A percentile compares a stretch with the other conserved stretches of the same genome.
phyloP scores from a whole-genome alignment of 1,140 invertebrate species.

The Anastrepha obliqua region DNA sequence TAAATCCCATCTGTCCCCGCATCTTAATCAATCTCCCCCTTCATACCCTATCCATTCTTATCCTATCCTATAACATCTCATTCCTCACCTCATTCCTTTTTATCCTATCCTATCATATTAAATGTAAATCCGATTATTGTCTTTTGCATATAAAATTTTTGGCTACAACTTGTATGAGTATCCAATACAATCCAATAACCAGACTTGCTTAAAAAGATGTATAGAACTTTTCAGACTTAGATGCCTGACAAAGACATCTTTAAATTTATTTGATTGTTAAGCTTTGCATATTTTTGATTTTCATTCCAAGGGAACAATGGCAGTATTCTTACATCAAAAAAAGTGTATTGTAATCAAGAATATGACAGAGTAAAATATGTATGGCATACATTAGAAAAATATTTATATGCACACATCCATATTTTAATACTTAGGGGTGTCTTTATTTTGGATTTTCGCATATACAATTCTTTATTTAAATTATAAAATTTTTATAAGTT shows the following conservation, averaged over 20 bases:
- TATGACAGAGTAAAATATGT: neutral
- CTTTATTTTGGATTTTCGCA: no score
- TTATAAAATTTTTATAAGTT: no score
- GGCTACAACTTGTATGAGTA: neutral
- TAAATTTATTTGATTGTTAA: conserved; percentile 32
- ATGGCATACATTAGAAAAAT: neutral
- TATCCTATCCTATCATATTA: neutral
- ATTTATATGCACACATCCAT: neutral
- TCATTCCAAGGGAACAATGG: neutral
- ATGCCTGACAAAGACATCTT: neutral
- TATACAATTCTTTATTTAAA: no score
- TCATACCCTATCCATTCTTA: neutral
- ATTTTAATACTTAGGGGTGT: neutral
- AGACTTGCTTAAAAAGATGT: neutral
- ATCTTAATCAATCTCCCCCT: neutral
- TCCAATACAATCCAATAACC: neutral
- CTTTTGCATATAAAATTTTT: no score
- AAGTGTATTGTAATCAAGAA: conserved; percentile 24
- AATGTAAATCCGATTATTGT: neutral
- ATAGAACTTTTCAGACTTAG: neutral
- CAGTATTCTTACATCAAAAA: neutral
- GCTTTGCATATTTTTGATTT: conserved; percentile 46
- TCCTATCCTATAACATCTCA: neutral
- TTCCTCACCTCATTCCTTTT: neutral
- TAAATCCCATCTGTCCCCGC: neutral